phyloP scores from a whole-genome alignment of 2,888 invertebrate genomes.

The Aelia acuminata region DNA sequence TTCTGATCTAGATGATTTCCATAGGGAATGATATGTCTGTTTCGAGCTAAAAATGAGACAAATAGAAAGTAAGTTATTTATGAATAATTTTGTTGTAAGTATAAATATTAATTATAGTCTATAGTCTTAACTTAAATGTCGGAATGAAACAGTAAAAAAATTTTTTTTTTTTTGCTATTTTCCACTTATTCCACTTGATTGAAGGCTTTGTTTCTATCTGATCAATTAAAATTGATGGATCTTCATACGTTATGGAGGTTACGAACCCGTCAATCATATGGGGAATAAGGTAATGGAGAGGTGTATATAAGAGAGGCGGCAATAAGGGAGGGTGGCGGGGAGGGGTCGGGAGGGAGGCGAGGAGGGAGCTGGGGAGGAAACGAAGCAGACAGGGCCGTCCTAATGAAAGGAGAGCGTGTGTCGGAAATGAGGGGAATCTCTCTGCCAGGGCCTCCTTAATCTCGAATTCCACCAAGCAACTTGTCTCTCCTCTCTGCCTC shows the following conservation, averaged over 20 bases:
- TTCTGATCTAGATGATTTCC: too few relatives aligned
- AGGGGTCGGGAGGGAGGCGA: not conserved
- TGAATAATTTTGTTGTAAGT: too few relatives aligned
- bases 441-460: slow-evolving; percentile 10
- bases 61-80: too few relatives aligned
- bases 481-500: not conserved
- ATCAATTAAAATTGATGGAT: too few relatives aligned
- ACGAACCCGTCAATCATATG: not conserved
- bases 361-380: not conserved
- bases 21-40: too few relatives aligned
- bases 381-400: slow-evolving; percentile 1
- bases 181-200: too few relatives aligned
- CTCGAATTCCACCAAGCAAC: slow-evolving; percentile 45
- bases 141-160: too few relatives aligned
- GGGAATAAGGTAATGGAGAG: not conserved
- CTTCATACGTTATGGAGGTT: not conserved
- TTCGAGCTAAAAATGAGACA: too few relatives aligned
- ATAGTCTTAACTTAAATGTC: too few relatives aligned
- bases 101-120: too few relatives aligned
- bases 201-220: too few relatives aligned
- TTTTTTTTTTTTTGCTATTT: too few relatives aligned
- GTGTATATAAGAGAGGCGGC: not conserved
- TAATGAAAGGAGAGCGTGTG: slow-evolving; percentile 58
- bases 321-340: not conserved
- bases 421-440: slow-evolving; percentile 56